Conservation (phyloP, 1,140 invertebrate species). For the Sarcophaga peregrina region DNA sequence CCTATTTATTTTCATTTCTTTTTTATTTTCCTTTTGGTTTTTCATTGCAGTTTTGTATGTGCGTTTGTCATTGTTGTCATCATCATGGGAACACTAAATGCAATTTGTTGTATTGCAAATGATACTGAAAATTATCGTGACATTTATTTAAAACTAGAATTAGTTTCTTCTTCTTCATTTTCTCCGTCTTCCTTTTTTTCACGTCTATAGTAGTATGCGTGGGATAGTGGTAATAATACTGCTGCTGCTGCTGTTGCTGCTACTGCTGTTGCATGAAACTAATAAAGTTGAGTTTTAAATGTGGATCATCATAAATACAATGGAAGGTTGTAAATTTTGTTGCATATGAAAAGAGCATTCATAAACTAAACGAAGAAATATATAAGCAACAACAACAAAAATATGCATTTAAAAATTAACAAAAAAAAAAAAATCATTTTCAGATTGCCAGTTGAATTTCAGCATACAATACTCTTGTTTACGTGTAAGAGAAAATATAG, state of each 20-base stretch:
- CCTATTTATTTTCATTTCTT: too few relatives aligned
- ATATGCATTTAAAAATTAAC: too few relatives aligned
- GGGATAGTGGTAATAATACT: background rate
- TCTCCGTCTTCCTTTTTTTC: background rate
- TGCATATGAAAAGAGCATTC: background rate
- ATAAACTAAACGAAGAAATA: background rate
- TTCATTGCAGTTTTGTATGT: background rate
- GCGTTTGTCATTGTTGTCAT: constrained; percentile 18
- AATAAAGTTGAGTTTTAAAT: constrained; percentile 35
- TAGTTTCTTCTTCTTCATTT: constrained; percentile 20
- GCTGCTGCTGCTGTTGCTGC: background rate
- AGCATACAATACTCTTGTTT: too few relatives aligned
- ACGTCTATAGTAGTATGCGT: background rate
- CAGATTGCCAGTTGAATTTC: too few relatives aligned
- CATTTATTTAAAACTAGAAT: constrained; percentile 41
- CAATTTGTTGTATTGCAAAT: constrained; percentile 41
- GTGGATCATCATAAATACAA: constrained; percentile 35
- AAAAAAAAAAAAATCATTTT: too few relatives aligned
- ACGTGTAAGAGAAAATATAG: too few relatives aligned
- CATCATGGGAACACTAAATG: constrained; percentile 41
- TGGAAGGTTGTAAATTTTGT: constrained; percentile 1
- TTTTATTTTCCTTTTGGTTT: too few relatives aligned
- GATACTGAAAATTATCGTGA: constrained; percentile 42
- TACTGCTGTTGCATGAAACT: background rate
- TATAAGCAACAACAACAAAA: too few relatives aligned